These are phyloP conservation scores for Ganaspis brasiliensis DNA, from an alignment of 2,888 invertebrate species.

Conservation along the genomic window DNA sequence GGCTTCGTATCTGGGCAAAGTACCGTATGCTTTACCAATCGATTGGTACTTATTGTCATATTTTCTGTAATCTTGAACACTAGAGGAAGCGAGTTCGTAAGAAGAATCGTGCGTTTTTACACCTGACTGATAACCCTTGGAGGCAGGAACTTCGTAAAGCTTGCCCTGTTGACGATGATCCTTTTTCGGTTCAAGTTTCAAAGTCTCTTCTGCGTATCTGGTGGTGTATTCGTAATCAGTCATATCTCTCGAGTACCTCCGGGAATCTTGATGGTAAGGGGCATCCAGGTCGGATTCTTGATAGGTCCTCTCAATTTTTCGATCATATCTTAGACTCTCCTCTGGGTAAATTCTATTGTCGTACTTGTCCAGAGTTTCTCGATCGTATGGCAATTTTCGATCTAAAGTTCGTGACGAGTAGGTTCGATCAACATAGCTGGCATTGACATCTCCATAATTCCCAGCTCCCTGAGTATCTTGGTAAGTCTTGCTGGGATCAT, in stretches of 20 bases:
- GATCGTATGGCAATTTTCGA: conserved; percentile 69
- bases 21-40: conserved; percentile 76
- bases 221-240: conserved; percentile 76
- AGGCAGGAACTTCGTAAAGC: conserved; percentile 72
- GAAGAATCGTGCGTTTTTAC: conserved; percentile 77
- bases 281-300: conserved; percentile 78
- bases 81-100: conserved; percentile 72
- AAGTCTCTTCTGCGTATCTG: conserved; percentile 76
- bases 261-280: conserved; percentile 71
- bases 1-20: conserved; percentile 75
- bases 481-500: conserved; percentile 71
- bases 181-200: conserved; percentile 77
- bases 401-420: conserved; percentile 69
- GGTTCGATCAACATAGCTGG: conserved; percentile 48
- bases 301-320: conserved; percentile 70
- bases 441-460: conserved; percentile 39
- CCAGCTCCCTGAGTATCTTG: conserved; percentile 60
- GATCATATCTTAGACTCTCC: conserved; percentile 73
- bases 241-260: conserved; percentile 76
- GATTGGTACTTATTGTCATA: conserved; percentile 72
- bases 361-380: conserved; percentile 74
- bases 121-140: conserved; percentile 78
- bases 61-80: conserved; percentile 68
- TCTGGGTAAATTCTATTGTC: conserved; percentile 76
- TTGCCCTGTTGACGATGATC: conserved; percentile 68